phyloP scores from a whole-genome alignment of 2,797 vertebrate species.

The Lepus townsendii region DNA sequence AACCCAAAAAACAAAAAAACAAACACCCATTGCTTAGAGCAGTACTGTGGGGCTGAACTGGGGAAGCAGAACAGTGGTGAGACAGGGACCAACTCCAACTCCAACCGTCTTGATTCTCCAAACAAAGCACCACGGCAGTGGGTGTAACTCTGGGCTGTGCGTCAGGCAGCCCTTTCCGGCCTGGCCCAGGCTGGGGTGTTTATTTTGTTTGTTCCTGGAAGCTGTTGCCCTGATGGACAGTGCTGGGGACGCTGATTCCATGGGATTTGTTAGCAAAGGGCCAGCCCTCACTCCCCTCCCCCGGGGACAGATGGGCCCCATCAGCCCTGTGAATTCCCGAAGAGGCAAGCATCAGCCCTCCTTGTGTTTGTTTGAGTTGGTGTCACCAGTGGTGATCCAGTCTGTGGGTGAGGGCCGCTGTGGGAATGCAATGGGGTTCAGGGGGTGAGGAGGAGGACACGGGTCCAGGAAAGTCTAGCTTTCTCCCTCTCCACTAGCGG shows the following conservation, averaged over 20 bases:
- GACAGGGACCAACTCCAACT: conserved; percentile 76
- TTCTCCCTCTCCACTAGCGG: not conserved
- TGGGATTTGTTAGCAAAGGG: conserved; percentile 75
- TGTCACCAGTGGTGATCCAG: conserved; percentile 76
- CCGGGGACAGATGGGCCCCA: conserved; percentile 82
- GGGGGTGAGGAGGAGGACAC: not conserved
- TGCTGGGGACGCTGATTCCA: conserved; percentile 80
- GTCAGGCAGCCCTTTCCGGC: conserved; percentile 83
- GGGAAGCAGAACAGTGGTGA: conserved; percentile 70
- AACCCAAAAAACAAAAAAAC: not conserved
- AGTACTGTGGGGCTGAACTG: conserved; percentile 44
- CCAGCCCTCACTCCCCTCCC: conserved; percentile 64
- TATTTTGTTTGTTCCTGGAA: conserved; percentile 87
- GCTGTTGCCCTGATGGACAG: conserved; percentile 83
- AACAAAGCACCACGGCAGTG: conserved; percentile 83
- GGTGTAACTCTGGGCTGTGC: conserved; percentile 79
- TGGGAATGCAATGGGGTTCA: conserved; percentile 24
- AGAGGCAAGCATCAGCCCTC: conserved; percentile 79
- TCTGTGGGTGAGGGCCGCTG: conserved; percentile 75
- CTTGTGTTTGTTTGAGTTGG: conserved; percentile 80
- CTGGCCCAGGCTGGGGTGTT: conserved; percentile 76
- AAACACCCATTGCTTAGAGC: conserved; percentile 69
- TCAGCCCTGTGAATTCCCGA: conserved; percentile 72
- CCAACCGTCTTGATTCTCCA: conserved; percentile 76
- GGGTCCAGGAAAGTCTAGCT: not conserved